phyloP scores from a whole-genome alignment of 1,140 invertebrate genomes.

The Bombus fervidus region DNA sequence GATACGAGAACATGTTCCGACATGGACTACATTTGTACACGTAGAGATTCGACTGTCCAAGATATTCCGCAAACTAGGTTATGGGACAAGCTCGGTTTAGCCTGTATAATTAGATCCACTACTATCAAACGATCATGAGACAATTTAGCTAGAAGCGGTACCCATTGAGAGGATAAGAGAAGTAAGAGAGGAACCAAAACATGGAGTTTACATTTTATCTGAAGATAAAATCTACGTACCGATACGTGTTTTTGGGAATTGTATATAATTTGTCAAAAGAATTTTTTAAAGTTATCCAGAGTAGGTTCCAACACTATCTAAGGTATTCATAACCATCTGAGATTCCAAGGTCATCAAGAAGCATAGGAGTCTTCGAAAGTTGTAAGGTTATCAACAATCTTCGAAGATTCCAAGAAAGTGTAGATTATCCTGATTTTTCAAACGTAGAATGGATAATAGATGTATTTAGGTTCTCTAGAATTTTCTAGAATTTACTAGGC shows the following conservation, averaged over 20 bases:
- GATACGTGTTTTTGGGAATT: neutral
- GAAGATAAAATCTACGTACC: conserved; percentile 47
- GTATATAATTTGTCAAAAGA: neutral
- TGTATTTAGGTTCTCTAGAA: neutral
- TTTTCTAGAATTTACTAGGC: neutral
- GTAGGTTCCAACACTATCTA: neutral
- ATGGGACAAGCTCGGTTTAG: conserved; percentile 49
- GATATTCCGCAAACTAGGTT: conserved; percentile 60
- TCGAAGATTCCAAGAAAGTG: neutral
- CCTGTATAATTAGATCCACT: conserved; percentile 52
- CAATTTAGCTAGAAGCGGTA: conserved; percentile 17
- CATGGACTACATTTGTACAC: conserved; percentile 17
- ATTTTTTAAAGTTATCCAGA: neutral
- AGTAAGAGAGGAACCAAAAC: neutral
- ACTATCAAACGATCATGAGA: conserved; percentile 43
- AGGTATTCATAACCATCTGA: neutral
- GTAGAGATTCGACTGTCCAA: conserved; percentile 42
- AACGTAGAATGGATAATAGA: neutral
- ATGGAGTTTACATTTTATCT: conserved; percentile 31
- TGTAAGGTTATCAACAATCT: neutral
- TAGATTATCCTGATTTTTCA: neutral
- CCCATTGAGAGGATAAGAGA: neutral
- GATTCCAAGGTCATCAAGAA: neutral
- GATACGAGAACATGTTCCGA: neutral
- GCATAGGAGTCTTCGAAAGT: neutral